Percentiles rank a stretch among this genome's conserved stretches.
These are phyloP conservation scores for Python bivittatus DNA, from an alignment of 2,113 vertebrate species.

Conservation along the genomic window DNA sequence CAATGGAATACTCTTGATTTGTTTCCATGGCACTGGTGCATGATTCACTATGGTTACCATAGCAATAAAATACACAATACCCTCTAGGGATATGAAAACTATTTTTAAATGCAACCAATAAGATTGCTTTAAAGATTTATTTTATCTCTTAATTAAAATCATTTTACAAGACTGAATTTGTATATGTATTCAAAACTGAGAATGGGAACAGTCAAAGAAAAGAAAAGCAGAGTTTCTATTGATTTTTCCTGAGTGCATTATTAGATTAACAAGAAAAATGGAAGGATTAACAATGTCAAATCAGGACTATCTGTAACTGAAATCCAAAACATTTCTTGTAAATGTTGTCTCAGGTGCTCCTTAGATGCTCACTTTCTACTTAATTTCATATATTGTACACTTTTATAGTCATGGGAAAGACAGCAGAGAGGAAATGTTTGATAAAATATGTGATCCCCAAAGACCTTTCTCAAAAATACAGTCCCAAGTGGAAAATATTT, in stretches of 20 bases:
- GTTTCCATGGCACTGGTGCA: background rate
- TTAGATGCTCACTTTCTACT: background rate
- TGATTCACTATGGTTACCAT: slow-evolving; percentile 6
- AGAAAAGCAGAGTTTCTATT: background rate
- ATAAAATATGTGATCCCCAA: background rate
- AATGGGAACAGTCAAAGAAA: too few relatives aligned
- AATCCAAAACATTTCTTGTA: background rate
- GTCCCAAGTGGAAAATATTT: background rate
- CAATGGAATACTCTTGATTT: background rate
- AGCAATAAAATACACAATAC: background rate
- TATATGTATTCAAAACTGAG: background rate
- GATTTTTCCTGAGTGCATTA: background rate
- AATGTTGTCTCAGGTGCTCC: background rate
- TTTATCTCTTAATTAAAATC: background rate
- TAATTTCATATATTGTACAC: background rate
- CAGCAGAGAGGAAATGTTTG: background rate
- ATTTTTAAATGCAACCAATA: background rate
- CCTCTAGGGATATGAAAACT: slow-evolving; percentile 1
- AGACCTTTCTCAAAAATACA: background rate
- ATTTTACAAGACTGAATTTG: slow-evolving; percentile 4
- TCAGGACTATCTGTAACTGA: background rate
- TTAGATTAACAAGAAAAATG: background rate
- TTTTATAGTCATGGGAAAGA: background rate
- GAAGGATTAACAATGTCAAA: background rate
- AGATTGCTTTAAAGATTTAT: background rate